Evolutionary conservation across 2,888 invertebrate genomes (phyloP), one percentile per base, ranked within the genome.

Genomic region (Athalia rosae): DNA sequence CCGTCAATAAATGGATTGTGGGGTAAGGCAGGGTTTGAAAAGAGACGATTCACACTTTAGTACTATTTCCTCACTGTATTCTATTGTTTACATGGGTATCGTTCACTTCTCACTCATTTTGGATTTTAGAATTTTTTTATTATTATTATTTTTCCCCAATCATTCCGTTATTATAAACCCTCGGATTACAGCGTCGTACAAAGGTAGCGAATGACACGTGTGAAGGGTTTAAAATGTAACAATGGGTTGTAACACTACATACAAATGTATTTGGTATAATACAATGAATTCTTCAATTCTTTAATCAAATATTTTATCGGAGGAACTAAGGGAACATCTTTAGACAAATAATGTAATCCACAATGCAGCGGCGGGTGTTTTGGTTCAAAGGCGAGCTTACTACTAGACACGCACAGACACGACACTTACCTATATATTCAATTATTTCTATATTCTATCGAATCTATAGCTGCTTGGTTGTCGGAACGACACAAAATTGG

Each of bases 401-500:
- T 74, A 74, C 74, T 74, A 74, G 50, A 61, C 74, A 74, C 74
- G 74, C 74, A 74, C 71, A 47, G 64, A 62, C 76, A 61, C 59
- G 59, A 77, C 67, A 77, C 66, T 77, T 77, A 67, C 76, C 66
- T 67, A 77, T 41, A 62, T 67, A 53, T 67, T 71, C 59, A 71
- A 71, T 71, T 71, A 58, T 71, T 58, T 58, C 71, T 71, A 71
- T 13, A 59, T 59, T 56, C 47, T 71, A 71, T 66, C 41, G 8
- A 71, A 71, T 71, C 58, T 71, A 71, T 53, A 53, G 8, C 13
- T 69, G 66, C 69, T 71, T 53, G 77, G 74, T 76, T 79, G 79
- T 69, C 77, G 77, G 79, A 61, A 64, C 71, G 74, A 77, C 78
- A 76, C 53, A 71, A 78, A 78, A 78, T 71, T 79, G 43, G 11